Percentiles rank a stretch among this genome's conserved stretches.
Conservation (phyloP, 2,888 invertebrate species). For the Mimachlamys varia region DNA sequence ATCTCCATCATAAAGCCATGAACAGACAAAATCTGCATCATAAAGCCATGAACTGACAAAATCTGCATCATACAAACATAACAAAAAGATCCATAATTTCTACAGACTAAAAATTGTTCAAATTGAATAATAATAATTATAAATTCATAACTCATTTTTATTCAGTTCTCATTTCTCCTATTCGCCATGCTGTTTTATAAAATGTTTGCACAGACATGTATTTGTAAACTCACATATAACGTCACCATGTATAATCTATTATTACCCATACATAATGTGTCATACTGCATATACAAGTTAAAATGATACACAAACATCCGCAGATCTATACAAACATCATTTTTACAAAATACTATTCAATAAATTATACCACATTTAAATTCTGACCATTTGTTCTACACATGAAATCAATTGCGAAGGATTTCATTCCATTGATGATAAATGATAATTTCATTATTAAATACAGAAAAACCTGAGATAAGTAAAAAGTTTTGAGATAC, state of each 20-base stretch:
- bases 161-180: too few species aligned
- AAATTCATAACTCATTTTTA: too few species aligned
- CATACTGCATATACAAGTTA: neutral
- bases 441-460: too few species aligned
- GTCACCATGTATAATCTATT: neutral
- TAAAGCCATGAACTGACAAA: neutral
- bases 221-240: too few species aligned
- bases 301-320: neutral
- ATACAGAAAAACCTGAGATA: neutral
- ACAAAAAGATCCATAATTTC: too few species aligned
- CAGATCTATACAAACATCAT: neutral
- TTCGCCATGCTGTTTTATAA: too few species aligned
- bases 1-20: neutral
- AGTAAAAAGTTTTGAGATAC: too few species aligned
- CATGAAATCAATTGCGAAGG: neutral
- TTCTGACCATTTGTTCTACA: neutral
- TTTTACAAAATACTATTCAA: neutral
- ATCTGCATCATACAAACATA: neutral
- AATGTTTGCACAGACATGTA: too few species aligned
- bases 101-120: too few species aligned
- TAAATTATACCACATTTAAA: constrained; percentile 1
- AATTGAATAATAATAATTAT: too few species aligned
- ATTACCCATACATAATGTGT: neutral
- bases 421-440: neutral
- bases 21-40: neutral